Evolutionary conservation across 1,140 invertebrate genomes (phyloP).

Genomic region (Nasonia longicornis): DNA sequence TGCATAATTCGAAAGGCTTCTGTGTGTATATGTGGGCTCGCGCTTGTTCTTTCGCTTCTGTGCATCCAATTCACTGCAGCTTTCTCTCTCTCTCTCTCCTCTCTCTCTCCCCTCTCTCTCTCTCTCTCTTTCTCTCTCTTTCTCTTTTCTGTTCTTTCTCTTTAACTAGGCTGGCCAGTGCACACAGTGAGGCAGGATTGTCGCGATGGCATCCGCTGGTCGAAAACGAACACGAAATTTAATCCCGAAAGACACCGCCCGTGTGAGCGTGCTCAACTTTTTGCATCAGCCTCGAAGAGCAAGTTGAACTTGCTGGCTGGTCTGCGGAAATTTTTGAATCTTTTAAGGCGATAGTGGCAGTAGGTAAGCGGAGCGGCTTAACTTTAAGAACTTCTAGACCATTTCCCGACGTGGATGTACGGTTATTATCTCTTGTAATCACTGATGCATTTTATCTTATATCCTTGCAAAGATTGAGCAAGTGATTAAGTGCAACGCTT

Average conservation of each 20-base stretch:
- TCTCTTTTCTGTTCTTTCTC: background rate
- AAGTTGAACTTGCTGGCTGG: background rate
- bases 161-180: constrained; percentile 2
- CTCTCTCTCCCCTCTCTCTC: background rate
- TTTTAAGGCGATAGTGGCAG: constrained; percentile 8
- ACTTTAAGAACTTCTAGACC: constrained; percentile 32
- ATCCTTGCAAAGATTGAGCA: too few species aligned
- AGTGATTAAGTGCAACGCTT: too few species aligned
- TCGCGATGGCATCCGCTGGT: background rate
- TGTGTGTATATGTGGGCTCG: background rate
- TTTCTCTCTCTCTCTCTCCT: background rate
- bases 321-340: constrained; percentile 34
- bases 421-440: constrained; percentile 32
- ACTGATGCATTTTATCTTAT: constrained; percentile 1
- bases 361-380: constrained; percentile 5
- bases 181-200: background rate
- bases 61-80: constrained; percentile 6
- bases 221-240: constrained; percentile 30
- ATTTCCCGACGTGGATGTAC: constrained; percentile 5
- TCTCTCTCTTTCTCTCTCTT: background rate
- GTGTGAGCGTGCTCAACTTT: constrained; percentile 22
- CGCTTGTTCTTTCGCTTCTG: constrained; percentile 1
- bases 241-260: constrained; percentile 22
- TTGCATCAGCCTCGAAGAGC: constrained; percentile 25
- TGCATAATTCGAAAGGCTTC: constrained; percentile 30